Percentiles rank a stretch among this genome's conserved stretches.
Evolutionary conservation across 2,113 vertebrate genomes (phyloP).

Genomic region (Oxygymnocypris stewartii): DNA sequence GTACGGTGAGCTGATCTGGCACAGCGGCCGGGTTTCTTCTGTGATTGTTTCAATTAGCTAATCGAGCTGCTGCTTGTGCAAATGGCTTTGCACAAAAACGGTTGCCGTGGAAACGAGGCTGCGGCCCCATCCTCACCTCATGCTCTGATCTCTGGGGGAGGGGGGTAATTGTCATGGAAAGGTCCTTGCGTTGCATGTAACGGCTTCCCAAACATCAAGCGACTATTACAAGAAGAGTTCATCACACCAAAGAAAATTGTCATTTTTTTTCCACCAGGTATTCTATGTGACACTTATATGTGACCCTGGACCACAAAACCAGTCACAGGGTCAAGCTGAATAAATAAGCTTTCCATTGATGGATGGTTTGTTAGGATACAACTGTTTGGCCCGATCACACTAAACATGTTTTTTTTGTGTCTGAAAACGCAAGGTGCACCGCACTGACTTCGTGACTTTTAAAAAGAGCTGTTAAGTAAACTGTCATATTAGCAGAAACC

Average conservation of each 20-base stretch:
- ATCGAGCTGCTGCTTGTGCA: slow-evolving; percentile 62
- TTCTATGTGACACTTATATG: background rate
- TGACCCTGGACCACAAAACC: no score
- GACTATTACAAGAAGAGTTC: background rate
- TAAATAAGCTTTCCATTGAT: no score
- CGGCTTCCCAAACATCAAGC: background rate
- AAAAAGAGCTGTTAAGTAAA: no score
- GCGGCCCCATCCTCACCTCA: slow-evolving; percentile 40
- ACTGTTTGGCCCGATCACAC: no score
- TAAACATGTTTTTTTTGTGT: no score
- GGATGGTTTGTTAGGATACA: no score
- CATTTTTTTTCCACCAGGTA: background rate
- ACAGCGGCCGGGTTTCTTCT: slow-evolving; percentile 61
- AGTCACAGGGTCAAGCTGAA: no score
- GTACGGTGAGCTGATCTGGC: slow-evolving; percentile 25
- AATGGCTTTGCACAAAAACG: slow-evolving; percentile 59
- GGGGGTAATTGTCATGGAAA: background rate
- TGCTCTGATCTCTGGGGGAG: background rate
- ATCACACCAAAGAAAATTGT: background rate
- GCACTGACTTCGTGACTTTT: no score
- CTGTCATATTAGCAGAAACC: no score
- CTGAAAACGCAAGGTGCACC: no score
- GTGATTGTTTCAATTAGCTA: slow-evolving; percentile 75
- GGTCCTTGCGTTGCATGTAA: background rate
- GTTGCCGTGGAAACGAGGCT: slow-evolving; percentile 60